Evolutionary conservation across 2,113 vertebrate species (phyloP), one percentile per base, ranked within the genome.

Genomic region (Chlamydotis undulata): DNA sequence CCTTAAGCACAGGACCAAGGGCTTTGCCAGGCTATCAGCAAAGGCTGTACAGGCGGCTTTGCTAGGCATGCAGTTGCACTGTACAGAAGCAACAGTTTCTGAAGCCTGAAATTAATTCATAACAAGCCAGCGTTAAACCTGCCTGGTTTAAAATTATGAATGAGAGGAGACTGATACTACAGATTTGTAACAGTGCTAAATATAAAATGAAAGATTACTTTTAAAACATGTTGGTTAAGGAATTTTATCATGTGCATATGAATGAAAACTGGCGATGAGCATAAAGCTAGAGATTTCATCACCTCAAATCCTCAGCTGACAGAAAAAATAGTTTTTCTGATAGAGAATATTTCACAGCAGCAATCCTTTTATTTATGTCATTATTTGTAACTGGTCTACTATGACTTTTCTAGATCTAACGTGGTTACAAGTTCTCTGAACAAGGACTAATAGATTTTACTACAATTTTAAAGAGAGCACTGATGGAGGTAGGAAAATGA

Each of bases 401-500:
- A 47, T 61, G 50, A 79, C 56, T 96, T 87, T 71, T 55, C 61
- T 71, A 87, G 17, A 71, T 86, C 45, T 28, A n/a, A 73, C n/a
- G 74, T 12, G 6, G 35, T 89, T 94, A 64, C 19, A 93, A 78
- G 55, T 61, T 96, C 50, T 87, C 41, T 47, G n/a, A 91, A 93
- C 71, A 95, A 61, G 60, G 60, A 90, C 24, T 68, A 93, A 85
- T 49, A 92, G 12, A 33, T 64, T 95, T 94, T 87, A 82, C 71
- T 92, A 63, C 47, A 43, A 93, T 91, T 97, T 94, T 93, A 96
- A 87, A 93, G 35, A 43, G 53, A 93, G 41, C 76, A 33, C 64
- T 92, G 69, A 57, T 81, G 92, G 94, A 91, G 52, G 78, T 90
- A 91, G 82, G 49, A 93, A 96, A 93, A 91, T 55, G 76, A 88